These are phyloP conservation scores for Kryptolebias ocellatus DNA, from an alignment of 2,797 vertebrate genomes.

Conservation along the genomic window DNA sequence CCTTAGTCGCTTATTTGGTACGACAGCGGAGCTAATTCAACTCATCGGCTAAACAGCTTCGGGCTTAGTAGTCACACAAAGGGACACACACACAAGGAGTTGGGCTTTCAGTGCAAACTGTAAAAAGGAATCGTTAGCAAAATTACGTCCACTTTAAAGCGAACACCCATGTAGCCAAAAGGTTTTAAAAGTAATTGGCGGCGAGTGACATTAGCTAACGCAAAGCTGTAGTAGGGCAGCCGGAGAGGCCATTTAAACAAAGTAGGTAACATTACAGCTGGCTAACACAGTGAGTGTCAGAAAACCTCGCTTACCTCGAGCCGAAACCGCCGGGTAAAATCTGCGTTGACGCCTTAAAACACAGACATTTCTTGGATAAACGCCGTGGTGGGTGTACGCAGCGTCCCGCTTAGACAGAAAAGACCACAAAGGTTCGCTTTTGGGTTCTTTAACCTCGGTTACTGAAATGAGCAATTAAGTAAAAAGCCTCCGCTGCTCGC, in stretches of 20 bases:
- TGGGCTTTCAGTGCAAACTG: conserved; percentile 56
- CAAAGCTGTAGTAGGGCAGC: conserved; percentile 39
- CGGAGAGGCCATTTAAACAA: conserved; percentile 80
- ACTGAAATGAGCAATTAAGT: conserved; percentile 81
- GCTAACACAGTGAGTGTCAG: conserved; percentile 53
- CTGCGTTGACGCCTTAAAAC: conserved; percentile 71
- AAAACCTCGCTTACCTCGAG: conserved; percentile 83
- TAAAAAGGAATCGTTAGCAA: conserved; percentile 29
- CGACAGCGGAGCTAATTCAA: conserved; percentile 13
- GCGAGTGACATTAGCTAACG: conserved; percentile 11
- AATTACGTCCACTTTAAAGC: neutral
- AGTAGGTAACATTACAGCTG: conserved; percentile 74
- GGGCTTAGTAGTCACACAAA: conserved; percentile 66
- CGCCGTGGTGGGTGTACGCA: conserved; percentile 50
- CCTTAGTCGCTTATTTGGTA: conserved; percentile 18
- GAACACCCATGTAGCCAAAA: neutral
- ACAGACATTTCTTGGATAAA: conserved; percentile 71
- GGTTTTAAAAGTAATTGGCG: neutral
- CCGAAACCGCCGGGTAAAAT: conserved; percentile 82
- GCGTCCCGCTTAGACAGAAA: conserved; percentile 32
- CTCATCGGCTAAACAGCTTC: conserved; percentile 21
- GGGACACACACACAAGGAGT: conserved; percentile 58
- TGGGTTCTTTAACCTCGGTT: conserved; percentile 69
- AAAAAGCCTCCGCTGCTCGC: conserved; percentile 82
- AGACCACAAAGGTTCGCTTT: conserved; percentile 52